Conservation (phyloP, 2,888 invertebrate species). For the Dendrolimus houi region DNA sequence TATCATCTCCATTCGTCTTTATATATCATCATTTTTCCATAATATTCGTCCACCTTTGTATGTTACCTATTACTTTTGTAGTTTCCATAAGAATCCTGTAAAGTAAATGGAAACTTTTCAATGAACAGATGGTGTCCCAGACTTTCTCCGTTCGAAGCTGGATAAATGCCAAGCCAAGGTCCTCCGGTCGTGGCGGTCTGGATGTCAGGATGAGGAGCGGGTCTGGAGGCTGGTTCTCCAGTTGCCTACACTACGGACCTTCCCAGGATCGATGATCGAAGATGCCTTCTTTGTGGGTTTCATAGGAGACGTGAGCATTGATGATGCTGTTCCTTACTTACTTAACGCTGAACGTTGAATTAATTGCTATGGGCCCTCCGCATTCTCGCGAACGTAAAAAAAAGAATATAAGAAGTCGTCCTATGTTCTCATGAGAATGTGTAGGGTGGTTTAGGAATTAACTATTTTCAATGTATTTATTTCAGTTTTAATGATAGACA, state of each 20-base stretch:
- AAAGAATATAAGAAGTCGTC: no score
- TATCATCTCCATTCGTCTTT: no score
- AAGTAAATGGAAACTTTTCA: no score
- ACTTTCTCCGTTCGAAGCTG: slow-evolving; percentile 55
- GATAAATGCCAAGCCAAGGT: slow-evolving; percentile 68
- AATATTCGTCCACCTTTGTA: no score
- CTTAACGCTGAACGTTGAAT: slow-evolving; percentile 69
- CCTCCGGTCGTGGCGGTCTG: slow-evolving; percentile 58
- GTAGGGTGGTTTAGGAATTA: no score
- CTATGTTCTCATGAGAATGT: no score
- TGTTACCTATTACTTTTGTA: no score
- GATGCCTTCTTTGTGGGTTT: slow-evolving; percentile 95
- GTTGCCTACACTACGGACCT: slow-evolving; percentile 83
- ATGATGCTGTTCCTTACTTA: slow-evolving; percentile 95
- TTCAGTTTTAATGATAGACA: no score
- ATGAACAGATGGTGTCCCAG: slow-evolving; percentile 73
- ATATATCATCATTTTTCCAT: no score
- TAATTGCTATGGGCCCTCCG: not conserved
- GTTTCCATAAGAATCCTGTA: no score
- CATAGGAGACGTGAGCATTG: slow-evolving; percentile 95
- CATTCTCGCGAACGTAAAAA: no score
- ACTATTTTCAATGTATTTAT: no score
- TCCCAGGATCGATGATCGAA: slow-evolving; percentile 86
- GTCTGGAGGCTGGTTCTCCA: slow-evolving; percentile 80
- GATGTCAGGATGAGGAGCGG: slow-evolving; percentile 52